Base-by-base conservation (phyloP, 1,140 invertebrate species). In the Diabrotica undecimpunctata region DNA sequence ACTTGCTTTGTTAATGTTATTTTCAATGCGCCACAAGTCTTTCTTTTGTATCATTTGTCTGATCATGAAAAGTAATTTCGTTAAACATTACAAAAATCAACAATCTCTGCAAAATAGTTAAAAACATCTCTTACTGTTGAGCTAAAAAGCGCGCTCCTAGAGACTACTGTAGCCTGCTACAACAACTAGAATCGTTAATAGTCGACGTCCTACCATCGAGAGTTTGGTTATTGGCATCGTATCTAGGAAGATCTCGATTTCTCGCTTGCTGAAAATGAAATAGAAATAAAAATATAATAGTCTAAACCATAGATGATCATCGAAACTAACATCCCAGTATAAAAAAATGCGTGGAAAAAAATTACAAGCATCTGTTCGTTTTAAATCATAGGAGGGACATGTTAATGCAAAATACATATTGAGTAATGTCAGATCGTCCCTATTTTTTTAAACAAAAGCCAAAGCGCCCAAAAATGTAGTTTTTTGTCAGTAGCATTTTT, bases 201-300 rank as follows among this genome's bases (percentile, higher is more conserved):
- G 87, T 83, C 56, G 88, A 87, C 37, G 88, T 87, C 75, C 87
- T 87, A 11, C 87, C 87, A 71, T 90, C 88, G 70, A 90, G 88
- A 41, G 85, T 87, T 12, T 87, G 88, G 64, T 85, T 80, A 74
- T 85, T 89, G 36, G 83, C 83, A 73, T 90, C 88, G 71, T 91
- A 91, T 77, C 89, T 85, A 54, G 88, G 87, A 69, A 90, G 77
- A 80, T 91, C 89, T 81, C 90, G 90, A 79, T 85, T 87, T 79
- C 88, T 84, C 51, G 89, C 88, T 86, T 90, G 88, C 88, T 91
- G 81, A 59, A 74, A 73, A 25, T 25, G 25, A 25, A 25, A 25
- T 25, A 25, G 35, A 12, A 54, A 62, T 53, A 66, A 60, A 38
- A 12, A 57, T 2, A 46, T 60, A 5, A 6, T 46, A 46, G 41